phyloP scores from a whole-genome alignment of 2,113 vertebrate species.

The Pelecanus crispus region DNA sequence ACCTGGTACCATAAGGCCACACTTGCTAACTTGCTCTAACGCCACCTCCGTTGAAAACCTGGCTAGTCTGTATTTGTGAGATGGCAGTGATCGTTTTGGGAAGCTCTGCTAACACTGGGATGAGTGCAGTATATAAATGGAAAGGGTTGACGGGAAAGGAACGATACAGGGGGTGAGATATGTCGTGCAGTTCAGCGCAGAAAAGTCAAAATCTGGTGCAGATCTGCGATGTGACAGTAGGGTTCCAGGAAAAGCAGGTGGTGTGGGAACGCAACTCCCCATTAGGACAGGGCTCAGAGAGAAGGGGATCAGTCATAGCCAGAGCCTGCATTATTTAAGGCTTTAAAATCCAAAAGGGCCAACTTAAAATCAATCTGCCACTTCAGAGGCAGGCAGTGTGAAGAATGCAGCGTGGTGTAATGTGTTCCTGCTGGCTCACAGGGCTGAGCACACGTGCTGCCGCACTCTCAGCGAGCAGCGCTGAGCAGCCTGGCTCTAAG shows the following conservation, averaged over 20 bases:
- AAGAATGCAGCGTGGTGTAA: not conserved
- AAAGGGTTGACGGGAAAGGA: not conserved
- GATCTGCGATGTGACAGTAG: conserved; percentile 7
- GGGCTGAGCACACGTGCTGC: conserved; percentile 7
- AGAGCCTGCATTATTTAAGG: conserved; percentile 12
- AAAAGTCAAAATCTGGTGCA: conserved; percentile 53
- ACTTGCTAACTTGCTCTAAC: not conserved
- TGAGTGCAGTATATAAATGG: not conserved
- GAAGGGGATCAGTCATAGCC: not conserved
- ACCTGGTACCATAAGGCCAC: not conserved
- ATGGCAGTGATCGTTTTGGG: not conserved
- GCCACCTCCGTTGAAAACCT: not conserved
- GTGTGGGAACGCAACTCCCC: conserved; percentile 10
- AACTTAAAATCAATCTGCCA: conserved; percentile 19
- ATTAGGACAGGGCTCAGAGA: conserved; percentile 26
- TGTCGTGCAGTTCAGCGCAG: not conserved
- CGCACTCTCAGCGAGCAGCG: not conserved
- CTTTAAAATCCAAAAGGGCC: conserved; percentile 24
- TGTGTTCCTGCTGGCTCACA: not conserved
- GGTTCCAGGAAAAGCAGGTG: conserved; percentile 56
- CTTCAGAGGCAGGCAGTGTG: not conserved
- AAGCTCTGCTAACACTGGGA: not conserved
- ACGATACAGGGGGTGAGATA: not conserved
- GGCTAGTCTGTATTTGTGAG: not conserved
- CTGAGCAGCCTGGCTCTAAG: conserved; percentile 11